phyloP scores from a whole-genome alignment of 2,113 vertebrate genomes.

The Capreolus pygargus region DNA sequence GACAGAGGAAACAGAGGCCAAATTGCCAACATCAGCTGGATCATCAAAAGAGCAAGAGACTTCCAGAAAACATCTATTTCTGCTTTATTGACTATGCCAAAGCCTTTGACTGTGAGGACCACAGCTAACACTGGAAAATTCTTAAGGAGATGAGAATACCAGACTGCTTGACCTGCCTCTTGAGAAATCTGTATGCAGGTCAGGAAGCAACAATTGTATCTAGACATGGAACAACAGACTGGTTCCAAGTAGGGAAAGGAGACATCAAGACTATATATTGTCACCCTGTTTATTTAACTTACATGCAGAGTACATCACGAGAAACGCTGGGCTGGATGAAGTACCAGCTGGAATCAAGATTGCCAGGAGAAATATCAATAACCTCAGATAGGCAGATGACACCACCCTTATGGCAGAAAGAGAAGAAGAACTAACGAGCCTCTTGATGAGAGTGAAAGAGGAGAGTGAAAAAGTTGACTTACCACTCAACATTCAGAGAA shows the following conservation, averaged over 20 bases:
- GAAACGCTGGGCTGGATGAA: not conserved
- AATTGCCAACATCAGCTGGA: not conserved
- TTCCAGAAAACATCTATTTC: not conserved
- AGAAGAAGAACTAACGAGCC: not conserved
- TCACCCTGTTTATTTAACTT: not conserved
- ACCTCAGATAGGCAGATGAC: not conserved
- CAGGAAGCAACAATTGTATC: not conserved
- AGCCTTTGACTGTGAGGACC: not conserved
- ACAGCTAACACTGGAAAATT: not conserved
- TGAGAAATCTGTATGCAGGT: not conserved
- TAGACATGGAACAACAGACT: not conserved
- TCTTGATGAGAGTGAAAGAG: not conserved
- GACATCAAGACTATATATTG: not conserved
- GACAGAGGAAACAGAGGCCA: not conserved
- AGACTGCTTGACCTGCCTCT: not conserved
- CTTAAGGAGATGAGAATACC: not conserved
- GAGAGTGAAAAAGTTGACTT: not conserved
- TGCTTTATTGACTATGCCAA: not conserved
- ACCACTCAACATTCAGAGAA: not conserved
- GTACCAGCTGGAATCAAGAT: not conserved
- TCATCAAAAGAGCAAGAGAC: not conserved
- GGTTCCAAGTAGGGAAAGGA: not conserved
- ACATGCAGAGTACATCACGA: not conserved
- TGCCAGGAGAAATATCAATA: not conserved
- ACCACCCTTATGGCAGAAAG: not conserved